A percentile compares a stretch with the other conserved stretches of the same genome.
Evolutionary conservation across 2,888 invertebrate species (phyloP).

Genomic region (Epistrophe eligans): DNA sequence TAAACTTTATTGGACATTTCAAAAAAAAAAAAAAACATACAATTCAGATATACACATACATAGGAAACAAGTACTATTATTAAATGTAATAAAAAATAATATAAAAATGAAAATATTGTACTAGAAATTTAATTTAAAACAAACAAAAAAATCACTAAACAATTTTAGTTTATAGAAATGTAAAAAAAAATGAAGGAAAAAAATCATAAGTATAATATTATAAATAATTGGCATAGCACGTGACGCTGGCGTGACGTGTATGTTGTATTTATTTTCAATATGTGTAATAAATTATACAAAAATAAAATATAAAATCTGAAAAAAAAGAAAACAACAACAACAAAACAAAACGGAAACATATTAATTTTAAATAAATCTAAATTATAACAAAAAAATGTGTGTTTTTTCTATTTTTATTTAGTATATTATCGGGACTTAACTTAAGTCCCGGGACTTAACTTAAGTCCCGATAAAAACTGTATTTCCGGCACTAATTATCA

Average conservation of each 20-base stretch:
- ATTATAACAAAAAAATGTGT: conserved; percentile 61
- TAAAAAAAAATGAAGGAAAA: conserved; percentile 50
- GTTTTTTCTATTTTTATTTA: conserved; percentile 40
- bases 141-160: conserved; percentile 67
- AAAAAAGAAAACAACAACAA: conserved; percentile 52
- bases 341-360: conserved; percentile 72
- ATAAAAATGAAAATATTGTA: conserved; percentile 61
- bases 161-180: conserved; percentile 73
- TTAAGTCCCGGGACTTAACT: too few relatives aligned
- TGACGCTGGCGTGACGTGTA: conserved; percentile 77
- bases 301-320: conserved; percentile 73
- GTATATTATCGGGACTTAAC: too few relatives aligned
- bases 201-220: conserved; percentile 40
- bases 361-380: conserved; percentile 76
- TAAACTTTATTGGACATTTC: conserved; percentile 71
- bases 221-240: conserved; percentile 73
- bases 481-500: too few relatives aligned
- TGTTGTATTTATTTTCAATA: conserved; percentile 76
- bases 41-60: conserved; percentile 70
- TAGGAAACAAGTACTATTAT: conserved; percentile 72
- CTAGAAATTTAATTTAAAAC: conserved; percentile 68
- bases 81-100: conserved; percentile 67
- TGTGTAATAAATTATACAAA: conserved; percentile 74
- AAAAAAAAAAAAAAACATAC: conserved; percentile 48
- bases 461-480: too few relatives aligned